Conservation (phyloP, 2,113 vertebrate species). For the Sebastes fasciatus region DNA sequence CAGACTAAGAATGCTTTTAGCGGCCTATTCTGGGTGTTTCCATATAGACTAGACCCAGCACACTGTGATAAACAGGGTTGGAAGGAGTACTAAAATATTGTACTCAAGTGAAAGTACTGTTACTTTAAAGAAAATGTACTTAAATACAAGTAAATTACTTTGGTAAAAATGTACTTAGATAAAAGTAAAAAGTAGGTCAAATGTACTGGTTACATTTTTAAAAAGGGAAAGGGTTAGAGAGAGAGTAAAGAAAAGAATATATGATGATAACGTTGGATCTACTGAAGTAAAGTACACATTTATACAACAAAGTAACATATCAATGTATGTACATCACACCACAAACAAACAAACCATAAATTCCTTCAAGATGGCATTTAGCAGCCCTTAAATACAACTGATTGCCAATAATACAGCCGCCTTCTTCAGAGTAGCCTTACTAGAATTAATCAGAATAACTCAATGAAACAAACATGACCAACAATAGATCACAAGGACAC, state of each 20-base stretch:
- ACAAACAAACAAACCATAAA: background rate
- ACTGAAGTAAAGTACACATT: background rate
- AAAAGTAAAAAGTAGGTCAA: background rate
- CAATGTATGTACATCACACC: background rate
- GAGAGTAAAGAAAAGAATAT: background rate
- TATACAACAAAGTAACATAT: background rate
- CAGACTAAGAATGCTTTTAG: slow-evolving; percentile 14
- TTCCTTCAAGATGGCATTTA: background rate
- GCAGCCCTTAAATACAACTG: background rate
- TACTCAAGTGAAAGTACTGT: background rate
- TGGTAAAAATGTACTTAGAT: background rate
- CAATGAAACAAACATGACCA: background rate
- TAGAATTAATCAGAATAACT: too few relatives aligned
- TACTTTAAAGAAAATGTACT: background rate
- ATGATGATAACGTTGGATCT: background rate
- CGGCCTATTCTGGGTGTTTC: background rate
- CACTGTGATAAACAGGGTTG: background rate
- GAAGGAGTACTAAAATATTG: background rate
- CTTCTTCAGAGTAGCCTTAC: background rate
- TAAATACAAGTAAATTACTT: background rate
- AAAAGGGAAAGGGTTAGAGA: background rate
- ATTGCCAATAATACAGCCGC: background rate
- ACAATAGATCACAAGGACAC: background rate
- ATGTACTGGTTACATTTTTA: background rate
- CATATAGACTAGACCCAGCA: background rate